These are phyloP conservation scores for Thryonomys swinderianus DNA, from an alignment of 2,113 vertebrate species.

Conservation along the genomic window DNA sequence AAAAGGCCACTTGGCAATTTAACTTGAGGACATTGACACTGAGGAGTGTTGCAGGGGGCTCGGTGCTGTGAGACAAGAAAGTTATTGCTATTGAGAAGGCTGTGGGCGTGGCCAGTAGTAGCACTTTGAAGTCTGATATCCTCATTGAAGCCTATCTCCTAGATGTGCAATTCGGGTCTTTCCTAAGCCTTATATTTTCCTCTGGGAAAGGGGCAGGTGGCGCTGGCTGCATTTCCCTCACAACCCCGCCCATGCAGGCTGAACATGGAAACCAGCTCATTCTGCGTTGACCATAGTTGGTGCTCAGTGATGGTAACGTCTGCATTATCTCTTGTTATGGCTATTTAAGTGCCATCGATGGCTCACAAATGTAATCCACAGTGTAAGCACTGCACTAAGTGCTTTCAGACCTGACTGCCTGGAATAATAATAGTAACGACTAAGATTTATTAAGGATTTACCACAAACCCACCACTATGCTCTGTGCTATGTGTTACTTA, in stretches of 20 bases:
- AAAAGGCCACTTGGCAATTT: background rate
- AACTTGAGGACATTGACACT: background rate
- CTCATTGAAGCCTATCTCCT: background rate
- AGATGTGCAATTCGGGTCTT: background rate
- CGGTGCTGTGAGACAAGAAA: background rate
- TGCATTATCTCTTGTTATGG: background rate
- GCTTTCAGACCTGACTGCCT: constrained; percentile 27
- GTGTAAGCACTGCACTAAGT: background rate
- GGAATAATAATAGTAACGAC: background rate
- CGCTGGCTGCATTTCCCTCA: background rate
- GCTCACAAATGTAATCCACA: background rate
- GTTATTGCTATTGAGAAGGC: background rate
- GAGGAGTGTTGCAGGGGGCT: too few species aligned
- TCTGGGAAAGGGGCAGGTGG: background rate
- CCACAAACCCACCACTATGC: background rate
- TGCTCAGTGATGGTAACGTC: background rate
- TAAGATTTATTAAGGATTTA: constrained; percentile 26
- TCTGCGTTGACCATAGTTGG: background rate
- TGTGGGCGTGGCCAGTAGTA: background rate
- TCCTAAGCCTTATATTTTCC: background rate
- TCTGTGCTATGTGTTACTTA: background rate
- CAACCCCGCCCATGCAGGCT: background rate
- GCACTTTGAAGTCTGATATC: background rate
- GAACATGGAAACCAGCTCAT: background rate
- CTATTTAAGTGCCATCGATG: background rate